Base-by-base conservation (phyloP, 2,888 invertebrate genomes). In the Sthenelais limicola region DNA sequence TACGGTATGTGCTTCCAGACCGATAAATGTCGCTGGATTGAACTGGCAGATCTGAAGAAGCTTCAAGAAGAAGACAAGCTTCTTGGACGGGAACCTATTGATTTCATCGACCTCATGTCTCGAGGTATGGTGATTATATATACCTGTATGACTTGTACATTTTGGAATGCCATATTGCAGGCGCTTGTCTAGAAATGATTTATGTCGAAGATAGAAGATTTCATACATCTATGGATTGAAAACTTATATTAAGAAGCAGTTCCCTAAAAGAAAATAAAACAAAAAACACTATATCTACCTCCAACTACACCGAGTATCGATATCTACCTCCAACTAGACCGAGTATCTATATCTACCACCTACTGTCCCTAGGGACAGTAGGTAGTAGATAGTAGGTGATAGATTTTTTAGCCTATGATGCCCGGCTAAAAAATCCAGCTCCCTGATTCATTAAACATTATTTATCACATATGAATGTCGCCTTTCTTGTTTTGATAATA, bases 31-130 rank as follows among this genome's bases (percentile, higher is more conserved):
- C 62, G 26, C 3, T 62, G 62, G 62, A 26, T 35, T 38, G 24
- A 62, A 26, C 38, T 62, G 38, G 26, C 9, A 21, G 62, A 62
- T 43, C 24, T 70, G 28, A 47, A 51, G n/a, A 15, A 30, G 30
- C 32, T 73, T 68, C 21, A 56, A 4, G 58, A 69, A 24, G 73
- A 79, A 21, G 71, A 72, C 0, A 76, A 75, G n/a, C 76, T 86
- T 26, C 76, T 85, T 35, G 85, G 85, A 18, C 75, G 79, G 12
- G 86, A 86, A 71, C 84, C 84, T 3, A 71, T 84, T 24, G 80
- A 82, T 24, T 77, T 84, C 33, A 71, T 80, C 3, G 76, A 81
- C 35, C 78, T 78, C 47, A 28, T 80, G 12, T 52, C 76, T 28
- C 80, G 80, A 70, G 75, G 78, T 78, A 66, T n/a, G 35, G 71